Evolutionary conservation across 2,797 vertebrate genomes (phyloP), one percentile per base, ranked within the genome.

Genomic region (Clarias fuscus): DNA sequence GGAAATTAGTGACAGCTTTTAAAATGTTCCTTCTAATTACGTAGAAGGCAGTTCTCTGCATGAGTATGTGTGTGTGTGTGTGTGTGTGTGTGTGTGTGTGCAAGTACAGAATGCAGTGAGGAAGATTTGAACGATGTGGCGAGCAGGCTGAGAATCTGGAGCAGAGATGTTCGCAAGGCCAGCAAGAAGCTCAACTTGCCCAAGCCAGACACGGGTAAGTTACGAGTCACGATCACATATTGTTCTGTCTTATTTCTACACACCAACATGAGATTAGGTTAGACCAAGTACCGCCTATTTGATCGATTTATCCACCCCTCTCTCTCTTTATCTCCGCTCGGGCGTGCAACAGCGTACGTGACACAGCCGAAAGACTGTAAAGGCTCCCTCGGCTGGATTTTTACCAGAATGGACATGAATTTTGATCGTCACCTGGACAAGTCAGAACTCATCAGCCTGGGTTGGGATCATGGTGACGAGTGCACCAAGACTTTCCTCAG

Each of bases 351-450:
- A 91, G 96, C 97, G 88, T 97, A 98, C 90, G 95, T 96, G 11
- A 97, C 96, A 83, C 95, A 96, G 86, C 94, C 96, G 22, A 96
- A 97, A 27, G 95, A 98, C 90, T 99, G 98, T 88, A 98, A 97
- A 92, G 97, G 99, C 88, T 98, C 97, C 37, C 95, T 99, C 76
- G 97, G 97, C 30, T 99, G 98, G 98, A 99, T 99, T 97, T 99
- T 99, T 93, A 98, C 97, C 83, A 96, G 97, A 83, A 95, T 99
- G 53, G 98, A 99, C 90, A 97, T 95, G 0, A 98, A 99, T 94
- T 98, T 97, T 84, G 97, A 99, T 92, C 94, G 97, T 43, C 94
- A 97, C 85, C 92, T 99, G 91, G 98, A 99, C 92, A 97, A 97
- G 85, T 96, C 97, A 33, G 98, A 99, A 89, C 97, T 99, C 18